Percentiles rank a stretch among this genome's conserved stretches.
These are phyloP conservation scores for Sciurus carolinensis DNA, from an alignment of 2,797 vertebrate species.

Conservation along the genomic window DNA sequence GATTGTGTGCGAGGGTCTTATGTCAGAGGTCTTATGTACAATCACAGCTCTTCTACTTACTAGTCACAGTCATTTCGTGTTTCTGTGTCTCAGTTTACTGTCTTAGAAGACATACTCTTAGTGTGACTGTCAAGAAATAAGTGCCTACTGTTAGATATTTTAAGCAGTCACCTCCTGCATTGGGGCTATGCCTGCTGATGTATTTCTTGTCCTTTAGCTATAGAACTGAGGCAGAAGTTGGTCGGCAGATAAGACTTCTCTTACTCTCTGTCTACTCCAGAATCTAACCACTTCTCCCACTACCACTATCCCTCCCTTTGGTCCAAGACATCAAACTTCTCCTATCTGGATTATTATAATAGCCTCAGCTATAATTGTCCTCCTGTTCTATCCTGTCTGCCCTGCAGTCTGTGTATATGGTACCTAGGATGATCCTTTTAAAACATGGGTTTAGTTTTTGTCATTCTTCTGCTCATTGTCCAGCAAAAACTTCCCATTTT, in stretches of 20 bases:
- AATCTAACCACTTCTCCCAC: neutral
- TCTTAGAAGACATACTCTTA: neutral
- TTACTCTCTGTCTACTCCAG: neutral
- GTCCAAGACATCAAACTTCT: neutral
- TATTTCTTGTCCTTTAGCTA: neutral
- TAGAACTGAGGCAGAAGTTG: neutral
- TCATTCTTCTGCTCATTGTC: neutral
- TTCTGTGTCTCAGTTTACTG: neutral
- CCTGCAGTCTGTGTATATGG: neutral
- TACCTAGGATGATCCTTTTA: neutral
- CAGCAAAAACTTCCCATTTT: neutral
- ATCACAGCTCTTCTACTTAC: neutral
- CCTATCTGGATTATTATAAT: neutral
- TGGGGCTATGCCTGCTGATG: neutral
- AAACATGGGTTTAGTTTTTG: neutral
- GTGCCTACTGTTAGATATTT: neutral
- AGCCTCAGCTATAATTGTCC: no score
- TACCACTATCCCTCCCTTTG: neutral
- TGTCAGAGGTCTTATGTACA: neutral
- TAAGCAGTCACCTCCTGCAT: neutral
- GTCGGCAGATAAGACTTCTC: neutral
- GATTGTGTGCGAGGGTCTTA: neutral
- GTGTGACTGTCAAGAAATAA: neutral
- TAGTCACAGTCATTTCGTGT: neutral
- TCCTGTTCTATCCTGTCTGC: neutral